Evolutionary conservation across 2,888 invertebrate genomes (phyloP), one percentile per base, ranked within the genome.

Genomic region (Galerucella nymphaeae): DNA sequence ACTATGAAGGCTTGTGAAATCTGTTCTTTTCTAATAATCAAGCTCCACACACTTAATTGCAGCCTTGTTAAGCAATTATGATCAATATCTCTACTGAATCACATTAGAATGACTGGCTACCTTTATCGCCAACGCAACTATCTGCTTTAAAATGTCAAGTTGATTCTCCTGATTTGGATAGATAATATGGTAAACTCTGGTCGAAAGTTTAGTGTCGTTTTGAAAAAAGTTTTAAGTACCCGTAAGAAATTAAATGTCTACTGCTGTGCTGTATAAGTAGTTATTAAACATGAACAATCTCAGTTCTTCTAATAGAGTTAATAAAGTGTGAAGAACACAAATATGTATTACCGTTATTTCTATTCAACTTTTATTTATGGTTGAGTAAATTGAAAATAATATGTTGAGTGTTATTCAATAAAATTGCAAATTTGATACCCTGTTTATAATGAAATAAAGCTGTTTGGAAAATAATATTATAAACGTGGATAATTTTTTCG

Each of bases 261-360:
- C 42, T 42, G 42, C 8, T 53, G 53, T 16, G n/a, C n/a, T n/a
- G n/a, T n/a, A n/a, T n/a, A n/a, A 55, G 18, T 18, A 55, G 53
- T 55, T 55, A n/a, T 55, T 18, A 55, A n/a, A 18, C 53, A n/a
- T 55, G n/a, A 9, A 55, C n/a, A 18, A 18, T 55, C 18, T 16
- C 11, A 2, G 10, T 57, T 23, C 10, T 57, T 57, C 11, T 57
- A 57, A 57, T 57, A 11, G 57, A 18, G 9, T 57, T 57, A 57
- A 57, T 57, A 57, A 20, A 18, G 57, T 23, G 57, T 57, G 23
- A 57, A 57, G 57, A 23, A 55, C 18, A 23, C 23, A 58, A 59
- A 59, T 62, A 69, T 62, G 62, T 42, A 42, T 55, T 55, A 69
- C 69, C 69, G 69, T 69, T 69, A 63, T 69, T 63, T 62, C 63